Base-by-base conservation (phyloP, 53 echinoderm and acorn worm species). In the Echinarachnius parma region DNA sequence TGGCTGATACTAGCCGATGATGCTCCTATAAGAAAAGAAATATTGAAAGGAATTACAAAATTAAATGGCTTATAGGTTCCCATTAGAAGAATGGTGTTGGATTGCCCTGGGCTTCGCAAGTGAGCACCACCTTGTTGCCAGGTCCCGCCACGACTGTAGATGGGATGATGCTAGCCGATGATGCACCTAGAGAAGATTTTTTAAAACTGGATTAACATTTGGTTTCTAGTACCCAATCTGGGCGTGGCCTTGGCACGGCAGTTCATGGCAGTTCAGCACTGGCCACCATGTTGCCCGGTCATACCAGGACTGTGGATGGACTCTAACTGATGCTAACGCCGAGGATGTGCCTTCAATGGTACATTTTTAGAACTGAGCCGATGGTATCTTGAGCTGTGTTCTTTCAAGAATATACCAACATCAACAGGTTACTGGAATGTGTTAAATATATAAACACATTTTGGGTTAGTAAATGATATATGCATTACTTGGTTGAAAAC, bases 91-190 rank as follows among this genome's bases (percentile, higher is more conserved):
- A 61, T 20, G 94, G 94, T 15, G 74, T 78, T 33, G 94, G 94
- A 50, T 84, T 78, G 9, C 94, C 94, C 0, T 81, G 84, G 53
- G 86, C 87, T 42, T 75, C 86, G 53, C 94, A 94, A 11, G 78
- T 48, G 31, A 94, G 81, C 33, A 69, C 75, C 7, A 94, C 60
- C 13, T 64, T 57, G 42, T 83, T 82, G 9, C 94, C 94, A n/a
- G 72, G 71, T 8, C 46, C 46, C 25, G 87, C 87, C 25, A 52
- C 48, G 10, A 59, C 68, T 34, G 56, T 14, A 1, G 74, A 56
- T 22, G 23, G 56, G 34, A 55, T 54, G 54, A 72, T 72, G 44
- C 74, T 72, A 0, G 74, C 74, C 39, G 74, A 72, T 10, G 74
- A 72, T 27, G 21, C 22, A 26, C 74, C 74, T 72, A n/a, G n/a